A percentile compares a stretch with the other conserved stretches of the same genome.
Conservation (phyloP, 2,888 invertebrate species). For the Cylindroiulus punctatus region DNA sequence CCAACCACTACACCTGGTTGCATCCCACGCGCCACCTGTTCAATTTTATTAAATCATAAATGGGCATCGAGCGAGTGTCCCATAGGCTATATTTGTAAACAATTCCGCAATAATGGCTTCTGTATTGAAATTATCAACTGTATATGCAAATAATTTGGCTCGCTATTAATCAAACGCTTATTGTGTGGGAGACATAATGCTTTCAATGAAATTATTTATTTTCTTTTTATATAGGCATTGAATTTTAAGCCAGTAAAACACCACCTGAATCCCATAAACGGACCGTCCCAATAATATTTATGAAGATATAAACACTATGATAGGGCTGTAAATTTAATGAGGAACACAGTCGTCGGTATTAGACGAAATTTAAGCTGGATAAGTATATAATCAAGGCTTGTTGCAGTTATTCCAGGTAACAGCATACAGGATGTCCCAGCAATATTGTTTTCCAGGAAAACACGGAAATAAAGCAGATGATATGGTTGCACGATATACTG, state of each 20-base stretch:
- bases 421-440: no score
- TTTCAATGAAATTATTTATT: not conserved
- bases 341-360: not conserved
- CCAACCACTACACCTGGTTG: not conserved
- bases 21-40: slow-evolving; percentile 30
- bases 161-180: slow-evolving; percentile 4
- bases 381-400: not conserved
- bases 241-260: slow-evolving; percentile 39
- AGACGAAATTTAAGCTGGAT: not conserved
- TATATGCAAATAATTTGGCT: slow-evolving; percentile 24
- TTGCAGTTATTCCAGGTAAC: no score
- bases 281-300: slow-evolving; percentile 17
- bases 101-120: slow-evolving; percentile 17
- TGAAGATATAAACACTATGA: not conserved
- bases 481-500: no score
- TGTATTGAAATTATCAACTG: slow-evolving; percentile 11
- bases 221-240: slow-evolving; percentile 42
- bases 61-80: slow-evolving; percentile 15
- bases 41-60: slow-evolving; percentile 35
- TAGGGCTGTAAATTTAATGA: slow-evolving; percentile 8
- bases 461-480: no score
- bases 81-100: slow-evolving; percentile 2
- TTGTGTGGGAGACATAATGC: not conserved
- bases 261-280: slow-evolving; percentile 44
- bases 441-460: no score